These are phyloP conservation scores for Bellardia pandia DNA, from an alignment of 2,888 invertebrate species.

Conservation along the genomic window DNA sequence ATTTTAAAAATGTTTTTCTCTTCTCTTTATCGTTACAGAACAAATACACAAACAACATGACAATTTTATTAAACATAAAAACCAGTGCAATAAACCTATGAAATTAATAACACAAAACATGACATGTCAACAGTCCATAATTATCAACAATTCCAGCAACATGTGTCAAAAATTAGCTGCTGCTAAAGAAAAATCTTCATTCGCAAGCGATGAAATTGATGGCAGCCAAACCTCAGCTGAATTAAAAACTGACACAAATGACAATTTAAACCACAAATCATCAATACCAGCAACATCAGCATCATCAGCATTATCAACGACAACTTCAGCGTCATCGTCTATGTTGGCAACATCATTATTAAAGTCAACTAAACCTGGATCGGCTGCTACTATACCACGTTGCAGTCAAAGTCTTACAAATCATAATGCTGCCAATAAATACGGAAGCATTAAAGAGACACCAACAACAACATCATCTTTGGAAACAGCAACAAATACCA, in stretches of 20 bases:
- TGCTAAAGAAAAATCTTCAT: constrained; percentile 56
- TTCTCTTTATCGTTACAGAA: constrained; percentile 68
- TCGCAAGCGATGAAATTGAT: constrained; percentile 56
- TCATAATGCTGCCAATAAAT: constrained; percentile 69
- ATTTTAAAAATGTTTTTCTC: constrained; percentile 26
- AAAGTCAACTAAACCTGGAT: constrained; percentile 60
- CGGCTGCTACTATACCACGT: constrained; percentile 80
- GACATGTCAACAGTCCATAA: constrained; percentile 74
- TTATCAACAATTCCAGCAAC: constrained; percentile 65
- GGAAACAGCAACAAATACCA: constrained; percentile 68
- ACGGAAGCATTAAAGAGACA: constrained; percentile 74
- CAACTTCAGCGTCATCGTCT: constrained; percentile 71
- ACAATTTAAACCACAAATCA: constrained; percentile 68
- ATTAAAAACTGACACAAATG: constrained; percentile 63
- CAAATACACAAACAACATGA: constrained; percentile 74
- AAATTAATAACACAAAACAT: constrained; percentile 77
- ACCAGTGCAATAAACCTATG: constrained; percentile 79
- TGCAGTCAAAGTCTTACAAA: constrained; percentile 74
- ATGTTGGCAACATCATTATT: constrained; percentile 70
- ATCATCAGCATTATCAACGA: constrained; percentile 41
- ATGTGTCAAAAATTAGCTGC: constrained; percentile 64
- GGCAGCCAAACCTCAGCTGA: constrained; percentile 75
- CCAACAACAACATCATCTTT: constrained; percentile 74
- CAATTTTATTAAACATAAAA: constrained; percentile 77
- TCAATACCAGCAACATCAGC: constrained; percentile 43